Evolutionary conservation across 1,140 invertebrate species (phyloP), one percentile per base, ranked within the genome.

Genomic region (Drosophila obscura): DNA sequence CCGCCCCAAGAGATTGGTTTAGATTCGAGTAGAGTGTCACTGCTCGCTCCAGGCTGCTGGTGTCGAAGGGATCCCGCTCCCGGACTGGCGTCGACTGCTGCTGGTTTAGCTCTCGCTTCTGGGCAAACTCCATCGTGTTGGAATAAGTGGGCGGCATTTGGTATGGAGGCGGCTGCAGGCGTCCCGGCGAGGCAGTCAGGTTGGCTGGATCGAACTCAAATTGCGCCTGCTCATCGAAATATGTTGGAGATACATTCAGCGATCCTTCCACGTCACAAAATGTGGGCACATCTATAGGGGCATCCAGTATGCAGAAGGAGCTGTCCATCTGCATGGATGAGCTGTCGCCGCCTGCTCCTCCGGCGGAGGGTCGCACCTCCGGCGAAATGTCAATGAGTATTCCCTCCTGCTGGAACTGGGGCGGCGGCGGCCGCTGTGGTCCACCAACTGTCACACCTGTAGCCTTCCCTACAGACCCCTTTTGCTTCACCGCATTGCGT

Each of bases 211-310:
- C 73, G 16, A 76, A 84, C 22, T 81, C 78, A 16, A 84, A 80
- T 4, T 78, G 75, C 13, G 77, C 50, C 64, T 72, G 79, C 49
- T 90, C 75, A 19, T 89, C 66, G 51, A 48, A 74, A 28, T 63
- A 72, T 1, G 92, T 53, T 83, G 92, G 61, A 75, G 92, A 75
- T 28, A 39, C 53, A 13, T 69, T 62, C 49, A 56, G 41, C 13
- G 66, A 61, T 6, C 8, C 58, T 41, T 28, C 39, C 0, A 8
- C 45, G 1, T 43, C 74, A 5, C 16, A 46, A 9, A 92, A 91
- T 31, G 93, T 92, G 35, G 94, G 94, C 45, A 94, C 93, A 84
- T 96, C 95, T 46, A 96, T 96, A 0, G 96, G 96, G 67, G 96
- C 95, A 84, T 96, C 96, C 0, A 96, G 91, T 65, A 97, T 93